Percentiles rank a stretch among this genome's conserved stretches.
These are phyloP conservation scores for Platycercus adscitus DNA, from an alignment of 2,113 vertebrate species.

Conservation along the genomic window DNA sequence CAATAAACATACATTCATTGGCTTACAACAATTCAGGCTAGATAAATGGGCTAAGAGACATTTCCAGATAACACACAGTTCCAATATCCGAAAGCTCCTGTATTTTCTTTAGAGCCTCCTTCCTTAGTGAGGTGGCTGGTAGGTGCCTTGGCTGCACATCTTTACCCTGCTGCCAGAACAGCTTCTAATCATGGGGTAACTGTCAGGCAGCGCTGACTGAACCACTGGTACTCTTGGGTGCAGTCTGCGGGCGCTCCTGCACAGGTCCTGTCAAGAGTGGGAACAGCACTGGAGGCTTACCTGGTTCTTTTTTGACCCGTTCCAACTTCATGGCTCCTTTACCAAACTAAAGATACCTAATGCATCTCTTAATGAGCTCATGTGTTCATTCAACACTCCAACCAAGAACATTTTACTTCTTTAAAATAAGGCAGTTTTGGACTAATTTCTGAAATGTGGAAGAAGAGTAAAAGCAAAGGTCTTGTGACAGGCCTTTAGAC, in stretches of 20 bases:
- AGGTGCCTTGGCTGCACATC: background rate
- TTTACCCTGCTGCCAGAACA: background rate
- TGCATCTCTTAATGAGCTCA: background rate
- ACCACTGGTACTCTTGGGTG: no score
- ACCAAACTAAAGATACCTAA: background rate
- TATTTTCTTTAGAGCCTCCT: background rate
- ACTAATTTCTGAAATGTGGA: background rate
- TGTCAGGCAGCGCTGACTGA: background rate
- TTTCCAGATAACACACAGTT: background rate
- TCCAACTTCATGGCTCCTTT: background rate
- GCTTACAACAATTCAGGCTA: background rate
- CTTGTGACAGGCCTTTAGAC: background rate
- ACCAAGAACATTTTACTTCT: background rate
- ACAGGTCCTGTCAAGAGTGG: background rate
- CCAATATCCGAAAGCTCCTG: background rate
- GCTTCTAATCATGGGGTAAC: background rate
- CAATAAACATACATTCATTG: background rate
- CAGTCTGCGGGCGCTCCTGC: background rate
- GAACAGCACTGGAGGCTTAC: background rate
- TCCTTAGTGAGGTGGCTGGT: background rate
- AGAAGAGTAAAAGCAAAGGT: background rate
- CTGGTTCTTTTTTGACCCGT: background rate
- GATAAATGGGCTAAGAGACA: background rate
- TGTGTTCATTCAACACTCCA: fast-evolving
- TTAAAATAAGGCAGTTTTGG: background rate